Conservation (phyloP, 2,888 invertebrate species). For the Beris morrisii region DNA sequence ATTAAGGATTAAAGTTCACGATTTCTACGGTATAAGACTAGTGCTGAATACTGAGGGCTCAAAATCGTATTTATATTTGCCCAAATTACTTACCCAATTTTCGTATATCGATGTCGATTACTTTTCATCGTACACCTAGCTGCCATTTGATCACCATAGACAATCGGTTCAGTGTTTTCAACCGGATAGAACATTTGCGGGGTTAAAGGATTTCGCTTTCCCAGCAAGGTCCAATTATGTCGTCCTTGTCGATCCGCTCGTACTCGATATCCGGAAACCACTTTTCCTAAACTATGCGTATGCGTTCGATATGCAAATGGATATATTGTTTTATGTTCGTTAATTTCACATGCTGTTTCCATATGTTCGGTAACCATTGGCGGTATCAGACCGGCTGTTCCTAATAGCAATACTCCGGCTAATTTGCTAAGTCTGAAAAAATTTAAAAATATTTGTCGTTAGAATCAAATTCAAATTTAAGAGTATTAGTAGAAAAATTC, state of each 20-base stretch:
- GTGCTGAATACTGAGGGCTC: no score
- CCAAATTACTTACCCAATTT: slow-evolving; percentile 67
- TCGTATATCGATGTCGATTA: slow-evolving; percentile 63
- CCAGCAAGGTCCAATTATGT: slow-evolving; percentile 79
- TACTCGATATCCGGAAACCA: slow-evolving; percentile 82
- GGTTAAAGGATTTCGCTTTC: slow-evolving; percentile 81
- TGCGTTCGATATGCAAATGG: slow-evolving; percentile 96
- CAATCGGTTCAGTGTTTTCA: slow-evolving; percentile 63
- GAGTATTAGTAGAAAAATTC: no score
- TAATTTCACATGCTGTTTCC: slow-evolving; percentile 86
- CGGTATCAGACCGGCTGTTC: slow-evolving; percentile 80
- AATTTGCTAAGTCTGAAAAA: slow-evolving; percentile 72
- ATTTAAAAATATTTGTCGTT: neutral
- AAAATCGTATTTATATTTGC: no score
- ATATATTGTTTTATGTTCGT: slow-evolving; percentile 80
- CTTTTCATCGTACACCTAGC: slow-evolving; percentile 93
- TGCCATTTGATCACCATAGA: slow-evolving; percentile 74
- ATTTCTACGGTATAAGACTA: no score
- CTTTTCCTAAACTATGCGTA: slow-evolving; percentile 85
- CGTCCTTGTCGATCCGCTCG: slow-evolving; percentile 59
- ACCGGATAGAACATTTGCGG: slow-evolving; percentile 96
- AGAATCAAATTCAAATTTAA: no score
- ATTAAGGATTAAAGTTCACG: no score
- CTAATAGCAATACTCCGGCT: slow-evolving; percentile 89
- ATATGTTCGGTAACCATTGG: slow-evolving; percentile 74